Conservation (phyloP, 2,113 vertebrate species). For the Heliornis fulica region DNA sequence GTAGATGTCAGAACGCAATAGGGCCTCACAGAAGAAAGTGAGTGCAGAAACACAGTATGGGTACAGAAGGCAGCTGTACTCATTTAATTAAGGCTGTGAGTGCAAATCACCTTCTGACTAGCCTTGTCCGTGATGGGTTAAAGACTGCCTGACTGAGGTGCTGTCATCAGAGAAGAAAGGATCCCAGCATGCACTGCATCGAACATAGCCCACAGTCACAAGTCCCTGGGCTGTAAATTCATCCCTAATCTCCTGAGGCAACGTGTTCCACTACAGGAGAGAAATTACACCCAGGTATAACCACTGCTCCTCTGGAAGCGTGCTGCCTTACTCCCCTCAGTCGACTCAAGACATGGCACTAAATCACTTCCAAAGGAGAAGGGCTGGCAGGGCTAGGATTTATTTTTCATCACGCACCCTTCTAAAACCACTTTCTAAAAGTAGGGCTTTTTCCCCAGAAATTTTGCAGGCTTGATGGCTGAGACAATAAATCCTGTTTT, state of each 20-base stretch:
- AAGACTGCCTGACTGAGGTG: background rate
- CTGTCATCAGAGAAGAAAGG: background rate
- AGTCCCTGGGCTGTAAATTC: background rate
- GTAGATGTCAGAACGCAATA: background rate
- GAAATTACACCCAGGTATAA: slow-evolving; percentile 4
- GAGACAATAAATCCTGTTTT: background rate
- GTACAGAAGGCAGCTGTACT: background rate
- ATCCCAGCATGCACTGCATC: background rate
- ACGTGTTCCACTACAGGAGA: background rate
- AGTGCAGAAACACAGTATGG: background rate
- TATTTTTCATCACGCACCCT: slow-evolving; percentile 20
- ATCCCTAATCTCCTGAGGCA: background rate
- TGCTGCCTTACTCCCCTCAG: background rate
- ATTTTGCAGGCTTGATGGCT: background rate
- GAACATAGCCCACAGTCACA: background rate
- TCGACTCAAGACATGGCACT: background rate
- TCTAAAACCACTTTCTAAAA: slow-evolving; percentile 32
- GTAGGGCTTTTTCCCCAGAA: slow-evolving; percentile 2
- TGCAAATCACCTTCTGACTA: background rate
- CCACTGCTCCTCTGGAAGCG: background rate
- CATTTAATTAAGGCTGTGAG: background rate
- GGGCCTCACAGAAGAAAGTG: background rate
- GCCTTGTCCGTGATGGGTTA: background rate
- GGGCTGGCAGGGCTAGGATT: background rate
- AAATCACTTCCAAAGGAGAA: slow-evolving; percentile 27